These are phyloP conservation scores for Cryptocephalus primarius DNA, from an alignment of 2,888 invertebrate genomes.

Conservation along the genomic window DNA sequence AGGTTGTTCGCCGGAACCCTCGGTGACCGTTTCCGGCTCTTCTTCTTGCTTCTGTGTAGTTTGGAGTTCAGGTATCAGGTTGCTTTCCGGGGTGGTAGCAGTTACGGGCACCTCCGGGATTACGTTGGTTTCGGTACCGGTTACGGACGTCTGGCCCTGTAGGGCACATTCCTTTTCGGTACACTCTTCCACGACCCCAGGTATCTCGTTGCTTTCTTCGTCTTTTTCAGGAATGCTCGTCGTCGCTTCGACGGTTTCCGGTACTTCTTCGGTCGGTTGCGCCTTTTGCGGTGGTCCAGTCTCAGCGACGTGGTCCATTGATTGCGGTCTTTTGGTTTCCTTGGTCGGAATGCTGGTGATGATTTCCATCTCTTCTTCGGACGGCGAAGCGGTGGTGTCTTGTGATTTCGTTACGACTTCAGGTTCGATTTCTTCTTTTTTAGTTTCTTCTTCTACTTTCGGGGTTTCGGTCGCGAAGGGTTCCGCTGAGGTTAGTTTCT, in stretches of 20 bases:
- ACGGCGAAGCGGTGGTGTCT: slow-evolving; percentile 1
- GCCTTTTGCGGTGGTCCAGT: slow-evolving; percentile 3
- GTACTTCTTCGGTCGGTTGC: slow-evolving; percentile 1
- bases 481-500: slow-evolving; percentile 1
- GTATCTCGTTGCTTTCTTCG: slow-evolving; percentile 8
- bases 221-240: neutral
- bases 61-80: neutral
- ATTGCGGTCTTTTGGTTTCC: slow-evolving; percentile 19
- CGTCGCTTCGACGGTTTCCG: slow-evolving; percentile 1
- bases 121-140: slow-evolving; percentile 3
- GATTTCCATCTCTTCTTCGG: slow-evolving; percentile 13
- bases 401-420: slow-evolving; percentile 2
- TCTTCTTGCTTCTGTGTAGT: too few relatives aligned
- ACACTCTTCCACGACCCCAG: slow-evolving; percentile 8
- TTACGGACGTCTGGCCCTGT: slow-evolving; percentile 4
- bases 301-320: slow-evolving; percentile 22
- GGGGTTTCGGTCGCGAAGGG: slow-evolving; percentile 3
- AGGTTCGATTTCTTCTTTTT: slow-evolving; percentile 3
- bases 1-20: slow-evolving; percentile 3
- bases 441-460: slow-evolving; percentile 1
- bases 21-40: slow-evolving; percentile 4
- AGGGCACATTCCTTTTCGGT: slow-evolving; percentile 9
- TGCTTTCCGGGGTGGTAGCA: slow-evolving; percentile 1
- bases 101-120: too few relatives aligned
- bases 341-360: slow-evolving; percentile 17